Evolutionary conservation across 1,140 invertebrate genomes (phyloP), one percentile per base, ranked within the genome.

Genomic region (Epicauta chinensis): DNA sequence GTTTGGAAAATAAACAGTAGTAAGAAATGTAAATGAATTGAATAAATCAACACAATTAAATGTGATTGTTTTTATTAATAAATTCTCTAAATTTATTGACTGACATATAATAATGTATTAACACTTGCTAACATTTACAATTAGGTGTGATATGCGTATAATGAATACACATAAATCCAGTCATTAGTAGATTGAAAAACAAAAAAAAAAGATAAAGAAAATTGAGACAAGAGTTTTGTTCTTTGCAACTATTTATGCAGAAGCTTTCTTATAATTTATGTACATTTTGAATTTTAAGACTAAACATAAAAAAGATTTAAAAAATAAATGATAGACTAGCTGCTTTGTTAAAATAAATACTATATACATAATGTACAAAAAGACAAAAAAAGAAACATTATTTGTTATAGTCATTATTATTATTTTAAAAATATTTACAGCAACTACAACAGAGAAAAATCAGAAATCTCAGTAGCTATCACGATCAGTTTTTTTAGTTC

Each of bases 61-160:
- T 23, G 23, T 23, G 23, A 23, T 34, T 34, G 32, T n/a, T 53
- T 56, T 61, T 56, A 56, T 62, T 62, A 62, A 62, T 62, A 62
- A 62, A 62, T 60, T 55, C 51, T 51, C 53, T 59, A 60, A 54
- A 46, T 57, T 57, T 60, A 60, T 60, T 62, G 60, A 62, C 60
- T 60, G 55, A 62, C 58, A 62, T 61, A 53, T 56, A 59, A 53
- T 56, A 59, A 51, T 42, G 51, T 23, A 23, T 51, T 60, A 62
- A 62, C 59, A 62, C 54, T 60, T 62, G 51, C 59, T 56, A 58
- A 62, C 56, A 62, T 62, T 55, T 61, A 62, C 51, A 58, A 59
- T 46, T 55, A 56, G 55, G 54, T 12, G 10, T 60, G 55, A 60
- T 62, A 58, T 54, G 51, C 47, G 51, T 55, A 51, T 45, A 36